phyloP scores from a whole-genome alignment of 2,888 invertebrate species.

The Saturnia japonica region DNA sequence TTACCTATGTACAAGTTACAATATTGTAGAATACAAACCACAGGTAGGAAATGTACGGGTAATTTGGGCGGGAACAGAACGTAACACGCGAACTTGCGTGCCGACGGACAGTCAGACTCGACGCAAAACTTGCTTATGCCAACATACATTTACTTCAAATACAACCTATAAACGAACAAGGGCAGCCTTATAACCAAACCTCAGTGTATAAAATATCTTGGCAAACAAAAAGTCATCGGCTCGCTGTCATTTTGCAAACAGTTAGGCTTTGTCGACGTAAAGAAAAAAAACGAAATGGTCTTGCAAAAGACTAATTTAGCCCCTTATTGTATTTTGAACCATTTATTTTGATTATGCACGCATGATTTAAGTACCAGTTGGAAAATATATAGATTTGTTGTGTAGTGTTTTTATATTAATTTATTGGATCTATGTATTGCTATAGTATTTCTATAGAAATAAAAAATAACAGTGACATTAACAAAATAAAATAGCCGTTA shows the following conservation, averaged over 20 bases:
- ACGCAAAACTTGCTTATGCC: constrained; percentile 53
- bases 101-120: constrained; percentile 57
- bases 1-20: constrained; percentile 37
- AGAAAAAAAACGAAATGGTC: constrained; percentile 47
- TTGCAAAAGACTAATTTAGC: constrained; percentile 47
- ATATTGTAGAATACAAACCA: constrained; percentile 40
- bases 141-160: constrained; percentile 55
- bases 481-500: background rate
- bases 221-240: constrained; percentile 1
- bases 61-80: constrained; percentile 49
- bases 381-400: constrained; percentile 5
- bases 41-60: constrained; percentile 45
- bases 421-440: background rate
- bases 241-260: constrained; percentile 25
- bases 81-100: constrained; percentile 72
- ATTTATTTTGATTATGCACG: constrained; percentile 45
- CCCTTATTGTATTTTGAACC: constrained; percentile 44
- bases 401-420: background rate
- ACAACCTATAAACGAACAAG: constrained; percentile 47
- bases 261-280: constrained; percentile 35
- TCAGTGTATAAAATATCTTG: constrained; percentile 37
- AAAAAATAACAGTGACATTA: background rate
- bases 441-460: too few relatives aligned
- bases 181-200: constrained; percentile 37
- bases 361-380: constrained; percentile 31